Base-by-base conservation (phyloP, 53 echinoderm and acorn worm genomes). In the Hippasteria phrygiana region DNA sequence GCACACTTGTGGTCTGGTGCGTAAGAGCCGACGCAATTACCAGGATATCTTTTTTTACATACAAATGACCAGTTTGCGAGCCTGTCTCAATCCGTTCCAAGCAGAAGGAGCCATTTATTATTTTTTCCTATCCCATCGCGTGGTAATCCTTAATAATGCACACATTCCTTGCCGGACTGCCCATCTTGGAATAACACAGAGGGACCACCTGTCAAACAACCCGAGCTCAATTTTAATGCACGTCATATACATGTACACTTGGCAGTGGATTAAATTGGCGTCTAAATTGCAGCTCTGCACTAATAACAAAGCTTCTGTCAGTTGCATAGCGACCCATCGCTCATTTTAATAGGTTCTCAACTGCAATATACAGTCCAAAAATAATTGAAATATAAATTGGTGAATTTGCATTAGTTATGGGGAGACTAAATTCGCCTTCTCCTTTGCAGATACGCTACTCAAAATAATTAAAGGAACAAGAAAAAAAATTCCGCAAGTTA, bases 31-130 rank as follows among this genome's bases (percentile, higher is more conserved):
- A n/a, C n/a, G n/a, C n/a, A n/a, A n/a, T n/a, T n/a, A n/a, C n/a
- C n/a, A n/a, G n/a, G n/a, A n/a, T n/a, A n/a, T n/a, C n/a, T n/a
- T n/a, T n/a, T n/a, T n/a, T n/a, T n/a, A n/a, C n/a, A n/a, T n/a
- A 59, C 26, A 24, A 5, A 45, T 11, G 11, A 11, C 11, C 46
- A 7, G 46, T 59, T 59, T 59, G 2, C 27, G n/a, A 7, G n/a
- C 16, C n/a, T 17, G 24, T 59, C 59, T 24, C 59, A 7, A 22
- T 59, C 59, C 24, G 26, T 59, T 59, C 59, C 26, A 8, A 26
- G 59, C 59, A 59, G 59, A 59, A 24, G n/a, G 59, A 6, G n/a
- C 59, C 59, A 59, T 59, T 59, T 26, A 59, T 59, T 26, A 59
- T 59, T 59, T 59, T 45, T 45, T 11, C 26, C 59, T 59, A 5